A percentile compares a stretch with the other conserved stretches of the same genome.
Evolutionary conservation across 2,113 vertebrate species (phyloP).

Genomic region (Merops nubicus): DNA sequence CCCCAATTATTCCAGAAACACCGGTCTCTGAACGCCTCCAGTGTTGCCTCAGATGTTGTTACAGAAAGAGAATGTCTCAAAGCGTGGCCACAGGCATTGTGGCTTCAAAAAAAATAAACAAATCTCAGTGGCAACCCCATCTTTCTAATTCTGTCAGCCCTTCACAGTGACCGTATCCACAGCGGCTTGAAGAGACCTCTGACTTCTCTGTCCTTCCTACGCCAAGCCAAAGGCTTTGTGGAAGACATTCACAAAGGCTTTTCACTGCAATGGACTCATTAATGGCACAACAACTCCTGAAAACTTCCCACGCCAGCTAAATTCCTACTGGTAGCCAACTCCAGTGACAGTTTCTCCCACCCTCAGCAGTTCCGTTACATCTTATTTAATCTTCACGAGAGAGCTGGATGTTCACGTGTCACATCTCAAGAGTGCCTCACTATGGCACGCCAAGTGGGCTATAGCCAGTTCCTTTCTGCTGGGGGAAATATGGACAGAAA

Average conservation of each 20-base stretch:
- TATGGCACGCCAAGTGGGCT: not conserved
- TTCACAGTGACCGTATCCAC: not conserved
- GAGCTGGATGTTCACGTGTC: not conserved
- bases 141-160: conserved; percentile 13
- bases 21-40: not conserved
- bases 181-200: conserved; percentile 12
- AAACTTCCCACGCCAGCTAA: not conserved
- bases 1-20: not conserved
- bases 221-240: conserved; percentile 3
- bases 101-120: not conserved
- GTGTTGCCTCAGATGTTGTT: not conserved
- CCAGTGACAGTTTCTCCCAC: conserved; percentile 20
- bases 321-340: not conserved
- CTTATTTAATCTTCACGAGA: conserved; percentile 7
- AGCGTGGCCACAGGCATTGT: not conserved
- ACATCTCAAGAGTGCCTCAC: not conserved
- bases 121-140: not conserved
- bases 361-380: not conserved
- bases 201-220: conserved; percentile 1
- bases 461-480: conserved; percentile 3
- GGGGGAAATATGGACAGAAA: not conserved
- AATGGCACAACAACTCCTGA: not conserved
- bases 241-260: not conserved
- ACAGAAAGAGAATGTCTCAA: not conserved
- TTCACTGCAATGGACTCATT: not conserved